Evolutionary conservation across 2,113 vertebrate genomes (phyloP).

Genomic region (Aegithalos caudatus): DNA sequence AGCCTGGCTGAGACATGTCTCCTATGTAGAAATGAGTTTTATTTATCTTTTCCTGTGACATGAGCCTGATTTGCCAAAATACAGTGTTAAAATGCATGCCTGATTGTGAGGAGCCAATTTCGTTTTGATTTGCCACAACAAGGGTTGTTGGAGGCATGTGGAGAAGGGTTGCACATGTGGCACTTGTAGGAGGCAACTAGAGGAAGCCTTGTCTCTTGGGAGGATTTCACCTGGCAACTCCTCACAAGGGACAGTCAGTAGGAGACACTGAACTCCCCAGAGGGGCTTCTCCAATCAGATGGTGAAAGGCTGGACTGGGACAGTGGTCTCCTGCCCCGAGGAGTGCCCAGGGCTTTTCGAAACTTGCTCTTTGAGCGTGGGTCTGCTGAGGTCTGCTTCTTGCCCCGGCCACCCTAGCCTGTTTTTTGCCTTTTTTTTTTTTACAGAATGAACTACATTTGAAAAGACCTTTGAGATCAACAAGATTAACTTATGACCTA

Average conservation of each 20-base stretch:
- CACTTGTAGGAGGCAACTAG: too few relatives aligned
- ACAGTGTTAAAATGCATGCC: background rate
- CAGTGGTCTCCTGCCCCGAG: background rate
- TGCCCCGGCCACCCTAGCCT: background rate
- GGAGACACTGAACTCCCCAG: background rate
- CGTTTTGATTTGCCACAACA: background rate
- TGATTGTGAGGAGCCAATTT: background rate
- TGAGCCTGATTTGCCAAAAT: background rate
- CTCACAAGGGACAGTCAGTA: background rate
- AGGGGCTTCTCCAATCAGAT: background rate
- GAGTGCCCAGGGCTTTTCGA: fast-evolving
- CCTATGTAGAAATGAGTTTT: background rate
- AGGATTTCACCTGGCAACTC: background rate
- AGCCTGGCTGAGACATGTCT: background rate
- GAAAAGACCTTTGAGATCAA: background rate
- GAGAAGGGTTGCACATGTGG: background rate
- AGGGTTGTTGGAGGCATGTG: background rate
- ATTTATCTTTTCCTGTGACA: background rate
- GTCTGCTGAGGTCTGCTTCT: background rate
- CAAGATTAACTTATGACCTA: background rate
- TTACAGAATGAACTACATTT: background rate
- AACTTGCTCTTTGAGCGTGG: background rate
- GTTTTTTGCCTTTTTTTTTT: background rate
- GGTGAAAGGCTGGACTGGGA: background rate
- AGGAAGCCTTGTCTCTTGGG: background rate